A percentile compares a stretch with the other conserved stretches of the same genome.
These are phyloP conservation scores for Bombus terrestris DNA, from an alignment of 1,140 invertebrate genomes.

Conservation along the genomic window DNA sequence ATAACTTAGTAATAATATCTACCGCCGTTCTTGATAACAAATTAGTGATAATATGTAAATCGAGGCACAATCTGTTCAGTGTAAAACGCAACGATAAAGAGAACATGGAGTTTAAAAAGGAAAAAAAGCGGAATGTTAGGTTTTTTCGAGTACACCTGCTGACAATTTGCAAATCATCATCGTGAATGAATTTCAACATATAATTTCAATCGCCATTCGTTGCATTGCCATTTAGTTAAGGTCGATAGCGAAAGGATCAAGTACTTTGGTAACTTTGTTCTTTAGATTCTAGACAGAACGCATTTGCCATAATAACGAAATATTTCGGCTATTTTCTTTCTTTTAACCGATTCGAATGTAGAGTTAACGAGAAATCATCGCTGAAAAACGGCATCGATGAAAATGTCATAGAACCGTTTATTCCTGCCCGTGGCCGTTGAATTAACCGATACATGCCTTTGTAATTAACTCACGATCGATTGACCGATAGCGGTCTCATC, in stretches of 20 bases:
- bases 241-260: neutral
- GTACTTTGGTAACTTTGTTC: no score
- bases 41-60: neutral
- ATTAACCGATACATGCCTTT: slow-evolving; percentile 31
- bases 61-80: no score
- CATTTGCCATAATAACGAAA: neutral
- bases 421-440: neutral
- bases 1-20: neutral
- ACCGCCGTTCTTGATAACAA: neutral
- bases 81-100: neutral
- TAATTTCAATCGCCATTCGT: neutral
- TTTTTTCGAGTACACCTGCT: neutral
- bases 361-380: neutral
- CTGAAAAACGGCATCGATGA: neutral
- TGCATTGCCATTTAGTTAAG: neutral
- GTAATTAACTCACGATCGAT: slow-evolving; percentile 60
- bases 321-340: no score
- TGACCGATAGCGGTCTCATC: slow-evolving; percentile 50
- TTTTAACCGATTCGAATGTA: neutral
- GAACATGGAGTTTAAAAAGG: neutral
- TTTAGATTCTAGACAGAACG: neutral
- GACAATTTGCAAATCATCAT: slow-evolving; percentile 18
- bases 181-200: neutral
- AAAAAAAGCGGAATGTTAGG: no score
- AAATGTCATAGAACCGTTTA: slow-evolving; percentile 32